Conservation (phyloP, 1,140 invertebrate species). For the Drosophila melanogaster region Release_6_plus_ISO1_MT NT_033777.3:4135001-4135500, state of each 20-base stretch:
- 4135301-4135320: slow-evolving; percentile 98
- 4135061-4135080: slow-evolving; percentile 12
- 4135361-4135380: slow-evolving; percentile 97
- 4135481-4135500: no score
- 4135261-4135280: slow-evolving; percentile 91
- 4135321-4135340: slow-evolving; percentile 99
- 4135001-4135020: not conserved
- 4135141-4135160: slow-evolving; percentile 18
- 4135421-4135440: no score
- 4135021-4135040: slow-evolving; percentile 23
- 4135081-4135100: slow-evolving; percentile 27
- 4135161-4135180: slow-evolving; percentile 30
- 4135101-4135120: slow-evolving; percentile 12
- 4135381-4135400: slow-evolving; percentile 84
- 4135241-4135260: slow-evolving; percentile 86
- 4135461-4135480: no score
- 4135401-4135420: no score
- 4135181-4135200: slow-evolving; percentile 34
- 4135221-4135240: slow-evolving; percentile 91
- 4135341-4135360: slow-evolving; percentile 99
- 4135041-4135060: slow-evolving; percentile 20
- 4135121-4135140: slow-evolving; percentile 18
- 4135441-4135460: no score
- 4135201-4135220: slow-evolving; percentile 86
- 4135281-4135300: slow-evolving; percentile 95